Conservation (phyloP, 1,140 invertebrate species). For the Carposina sasakii region DNA sequence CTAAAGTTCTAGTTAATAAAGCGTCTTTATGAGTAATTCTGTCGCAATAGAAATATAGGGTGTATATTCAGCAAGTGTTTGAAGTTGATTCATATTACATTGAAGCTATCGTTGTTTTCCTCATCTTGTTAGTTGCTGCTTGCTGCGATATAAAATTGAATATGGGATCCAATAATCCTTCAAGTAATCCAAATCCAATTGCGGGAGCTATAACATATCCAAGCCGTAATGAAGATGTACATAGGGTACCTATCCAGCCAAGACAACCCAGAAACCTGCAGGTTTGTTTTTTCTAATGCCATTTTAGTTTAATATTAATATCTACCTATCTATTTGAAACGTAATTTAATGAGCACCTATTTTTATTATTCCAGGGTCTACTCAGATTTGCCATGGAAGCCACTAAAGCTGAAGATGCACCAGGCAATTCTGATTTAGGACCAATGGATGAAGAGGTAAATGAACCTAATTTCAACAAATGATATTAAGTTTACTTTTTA, state of each 20-base stretch:
- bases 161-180: conserved; percentile 42
- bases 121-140: no score
- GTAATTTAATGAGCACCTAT: no score
- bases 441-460: conserved; percentile 77
- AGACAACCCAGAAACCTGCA: conserved; percentile 48
- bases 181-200: conserved; percentile 25
- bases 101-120: no score
- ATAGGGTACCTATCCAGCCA: conserved; percentile 28
- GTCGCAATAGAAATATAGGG: no score
- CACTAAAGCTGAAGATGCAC: conserved; percentile 73
- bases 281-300: conserved; percentile 20
- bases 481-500: no score
- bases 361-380: conserved; percentile 68
- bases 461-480: neutral
- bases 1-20: conserved; percentile 17
- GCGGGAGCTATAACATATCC: conserved; percentile 43
- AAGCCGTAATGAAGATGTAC: conserved; percentile 18
- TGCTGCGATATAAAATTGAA: no score
- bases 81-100: no score
- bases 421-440: conserved; percentile 53
- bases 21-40: no score
- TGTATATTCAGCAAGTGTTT: no score
- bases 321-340: neutral
- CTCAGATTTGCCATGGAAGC: conserved; percentile 79
- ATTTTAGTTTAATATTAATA: neutral